Evolutionary conservation across 1,140 invertebrate genomes (phyloP).

Genomic region (Ylistrum balloti): DNA sequence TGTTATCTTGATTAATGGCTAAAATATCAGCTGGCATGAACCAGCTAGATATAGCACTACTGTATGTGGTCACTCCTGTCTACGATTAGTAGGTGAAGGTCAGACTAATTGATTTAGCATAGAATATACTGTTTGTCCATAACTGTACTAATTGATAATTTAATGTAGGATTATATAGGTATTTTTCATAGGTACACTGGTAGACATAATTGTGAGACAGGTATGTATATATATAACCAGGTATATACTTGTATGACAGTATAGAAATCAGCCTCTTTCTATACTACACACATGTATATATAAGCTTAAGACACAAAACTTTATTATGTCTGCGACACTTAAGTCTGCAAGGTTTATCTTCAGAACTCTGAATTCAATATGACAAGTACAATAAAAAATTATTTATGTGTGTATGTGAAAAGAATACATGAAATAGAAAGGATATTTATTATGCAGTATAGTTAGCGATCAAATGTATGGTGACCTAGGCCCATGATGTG

Average conservation of each 20-base stretch:
- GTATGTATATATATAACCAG: background rate
- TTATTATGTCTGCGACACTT: background rate
- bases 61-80: constrained; percentile 4
- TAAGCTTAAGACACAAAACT: no score
- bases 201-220: background rate
- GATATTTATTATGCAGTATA: background rate
- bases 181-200: background rate
- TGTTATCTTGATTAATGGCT: constrained; percentile 7
- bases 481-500: background rate
- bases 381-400: background rate
- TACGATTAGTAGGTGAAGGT: constrained; percentile 23
- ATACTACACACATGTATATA: no score
- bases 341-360: background rate
- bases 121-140: background rate
- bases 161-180: background rate
- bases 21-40: background rate
- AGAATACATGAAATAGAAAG: background rate
- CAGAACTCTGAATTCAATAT: background rate
- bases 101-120: background rate
- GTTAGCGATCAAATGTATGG: background rate
- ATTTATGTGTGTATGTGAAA: background rate
- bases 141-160: background rate
- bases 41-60: background rate
- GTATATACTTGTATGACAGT: constrained; percentile 1
- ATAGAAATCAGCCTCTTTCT: constrained; percentile 16